These are phyloP conservation scores for Neomonachus schauinslandi DNA, from an alignment of 2,113 vertebrate genomes.

Conservation along the genomic window DNA sequence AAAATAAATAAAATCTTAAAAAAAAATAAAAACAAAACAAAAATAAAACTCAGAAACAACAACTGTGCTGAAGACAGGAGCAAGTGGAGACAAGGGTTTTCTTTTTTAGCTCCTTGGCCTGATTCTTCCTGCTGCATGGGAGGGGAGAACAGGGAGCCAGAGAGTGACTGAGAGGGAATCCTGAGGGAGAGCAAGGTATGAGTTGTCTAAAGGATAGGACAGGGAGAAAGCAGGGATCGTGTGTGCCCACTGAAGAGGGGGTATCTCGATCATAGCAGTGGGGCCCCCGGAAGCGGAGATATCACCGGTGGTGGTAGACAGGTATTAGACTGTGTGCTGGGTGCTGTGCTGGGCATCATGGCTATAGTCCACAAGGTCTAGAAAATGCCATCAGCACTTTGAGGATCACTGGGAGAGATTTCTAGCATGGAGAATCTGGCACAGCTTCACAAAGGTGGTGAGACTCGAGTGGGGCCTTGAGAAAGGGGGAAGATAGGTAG, in stretches of 20 bases:
- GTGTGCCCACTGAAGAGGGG: background rate
- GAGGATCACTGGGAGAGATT: background rate
- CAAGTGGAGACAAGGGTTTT: conserved; percentile 4
- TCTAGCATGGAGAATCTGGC: conserved; percentile 21
- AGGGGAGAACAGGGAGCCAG: background rate
- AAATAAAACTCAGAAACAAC: conserved; percentile 43
- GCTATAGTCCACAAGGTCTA: background rate
- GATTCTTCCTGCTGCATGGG: background rate
- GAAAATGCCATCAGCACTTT: background rate
- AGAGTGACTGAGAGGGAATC: background rate
- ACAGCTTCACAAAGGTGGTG: background rate
- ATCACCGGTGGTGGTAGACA: background rate
- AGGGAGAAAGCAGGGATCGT: fast-evolving
- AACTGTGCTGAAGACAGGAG: conserved; percentile 51
- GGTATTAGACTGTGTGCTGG: background rate
- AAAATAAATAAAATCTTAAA: background rate
- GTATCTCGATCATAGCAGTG: background rate
- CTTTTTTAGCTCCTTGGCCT: conserved; percentile 38
- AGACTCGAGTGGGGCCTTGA: background rate
- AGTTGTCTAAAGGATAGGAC: background rate
- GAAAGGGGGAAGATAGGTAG: background rate
- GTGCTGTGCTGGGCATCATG: background rate
- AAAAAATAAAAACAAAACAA: background rate
- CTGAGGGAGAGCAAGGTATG: background rate
- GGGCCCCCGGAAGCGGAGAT: background rate